Base-by-base conservation (phyloP, 2,888 invertebrate genomes). In the Venustoraphidia nigricollis region DNA sequence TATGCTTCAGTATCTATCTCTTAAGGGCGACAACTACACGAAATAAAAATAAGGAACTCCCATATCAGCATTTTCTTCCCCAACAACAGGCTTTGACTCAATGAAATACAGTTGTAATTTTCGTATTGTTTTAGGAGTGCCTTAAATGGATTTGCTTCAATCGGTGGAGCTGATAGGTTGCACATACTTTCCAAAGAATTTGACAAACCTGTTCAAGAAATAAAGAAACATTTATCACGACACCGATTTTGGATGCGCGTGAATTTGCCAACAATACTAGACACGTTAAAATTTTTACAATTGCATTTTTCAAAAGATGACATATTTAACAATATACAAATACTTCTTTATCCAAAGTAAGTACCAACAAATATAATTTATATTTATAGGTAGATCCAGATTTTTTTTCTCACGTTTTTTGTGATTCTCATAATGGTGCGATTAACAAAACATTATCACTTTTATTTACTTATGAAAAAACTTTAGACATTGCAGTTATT, bases 281-380 rank as follows among this genome's bases (percentile, higher is more conserved):
- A 75, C 35, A 79, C 79, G 45, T 69, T 79, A 44, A 62, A 70
- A 34, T 78, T 68, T 59, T 61, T 87, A 34, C 57, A 55, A 13
- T 64, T 68, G 40, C 59, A 64, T 4, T 85, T 81, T 57, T 55
- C 62, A 0, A 62, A 66, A 46, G 58, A 68, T 6, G 73, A 75
- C 36, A 77, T 88, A 53, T 67, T 68, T 36, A 62, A 69, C 34
- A 79, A 79, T 56, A 67, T 82, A 46, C 77, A 78, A 50, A 61
- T 85, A 35, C 62, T 85, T 8, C 62, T 87, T 11, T 87, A 87
- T 67, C 77, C 84, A 8, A 66, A 69, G 83, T 84, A 66, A 74
- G 72, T 63, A 37, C 10, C 27, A 3, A 27, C 27, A 27, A 27
- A 27, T 17, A 17, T 17, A 17, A 4, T 27, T 27, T 27, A 27